phyloP scores from a whole-genome alignment of 2,113 vertebrate species.

The Pyrgilauda ruficollis region DNA sequence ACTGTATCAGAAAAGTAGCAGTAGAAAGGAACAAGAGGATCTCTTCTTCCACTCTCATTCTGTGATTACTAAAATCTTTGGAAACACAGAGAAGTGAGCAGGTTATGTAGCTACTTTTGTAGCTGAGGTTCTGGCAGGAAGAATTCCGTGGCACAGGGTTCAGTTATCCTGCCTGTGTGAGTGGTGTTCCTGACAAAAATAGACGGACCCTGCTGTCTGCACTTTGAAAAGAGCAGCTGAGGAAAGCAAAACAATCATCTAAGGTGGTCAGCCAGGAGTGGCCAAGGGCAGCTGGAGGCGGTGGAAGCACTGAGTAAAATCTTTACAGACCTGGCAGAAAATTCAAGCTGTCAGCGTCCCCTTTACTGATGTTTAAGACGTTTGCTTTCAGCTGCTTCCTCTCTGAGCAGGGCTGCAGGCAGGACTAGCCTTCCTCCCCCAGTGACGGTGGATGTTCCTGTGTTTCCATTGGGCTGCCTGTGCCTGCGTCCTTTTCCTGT shows the following conservation, averaged over 20 bases:
- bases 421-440: background rate
- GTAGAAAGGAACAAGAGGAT: background rate
- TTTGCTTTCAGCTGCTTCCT: slow-evolving; percentile 45
- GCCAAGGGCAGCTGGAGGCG: background rate
- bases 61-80: background rate
- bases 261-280: background rate
- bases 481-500: slow-evolving; percentile 69
- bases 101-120: background rate
- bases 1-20: background rate
- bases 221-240: background rate
- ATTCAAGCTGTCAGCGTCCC: background rate
- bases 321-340: background rate
- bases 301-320: background rate
- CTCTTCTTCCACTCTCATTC: background rate
- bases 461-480: slow-evolving; percentile 51
- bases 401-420: slow-evolving; percentile 28
- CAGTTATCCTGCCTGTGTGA: background rate
- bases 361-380: background rate
- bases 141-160: background rate
- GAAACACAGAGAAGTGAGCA: background rate
- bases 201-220: background rate
- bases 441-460: slow-evolving; percentile 4
- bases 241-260: background rate
- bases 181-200: background rate
- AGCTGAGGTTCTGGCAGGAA: background rate